These are phyloP conservation scores for Asobara japonica DNA, from an alignment of 1,140 invertebrate genomes.

Conservation along the genomic window DNA sequence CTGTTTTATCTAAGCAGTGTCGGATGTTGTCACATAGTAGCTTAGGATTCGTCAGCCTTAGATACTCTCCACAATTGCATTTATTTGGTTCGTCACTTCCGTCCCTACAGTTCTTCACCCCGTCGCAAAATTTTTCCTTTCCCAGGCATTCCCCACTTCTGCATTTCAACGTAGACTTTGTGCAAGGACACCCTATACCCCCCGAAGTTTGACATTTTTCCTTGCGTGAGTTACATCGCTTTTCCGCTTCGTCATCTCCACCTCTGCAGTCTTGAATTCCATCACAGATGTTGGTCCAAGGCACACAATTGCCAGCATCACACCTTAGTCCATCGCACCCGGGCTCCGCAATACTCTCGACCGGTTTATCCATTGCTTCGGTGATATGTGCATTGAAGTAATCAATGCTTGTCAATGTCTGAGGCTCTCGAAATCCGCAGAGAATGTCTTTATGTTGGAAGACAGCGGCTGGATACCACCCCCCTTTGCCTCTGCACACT, in stretches of 20 bases:
- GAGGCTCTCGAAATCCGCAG: slow-evolving; percentile 64
- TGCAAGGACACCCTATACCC: slow-evolving; percentile 58
- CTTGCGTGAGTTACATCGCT: slow-evolving; percentile 62
- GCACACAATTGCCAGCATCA: slow-evolving; percentile 75
- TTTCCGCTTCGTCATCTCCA: slow-evolving; percentile 70
- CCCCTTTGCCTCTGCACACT: slow-evolving; percentile 68
- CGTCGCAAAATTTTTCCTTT: slow-evolving; percentile 76
- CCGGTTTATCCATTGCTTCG: slow-evolving; percentile 48
- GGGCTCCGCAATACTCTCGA: slow-evolving; percentile 33
- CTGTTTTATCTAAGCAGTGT: slow-evolving; percentile 82
- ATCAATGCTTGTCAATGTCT: slow-evolving; percentile 65
- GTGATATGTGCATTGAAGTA: slow-evolving; percentile 64
- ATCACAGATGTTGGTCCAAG: slow-evolving; percentile 74
- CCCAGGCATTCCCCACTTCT: slow-evolving; percentile 73
- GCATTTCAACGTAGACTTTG: slow-evolving; percentile 72
- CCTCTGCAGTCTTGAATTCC: slow-evolving; percentile 77
- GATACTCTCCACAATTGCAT: slow-evolving; percentile 75
- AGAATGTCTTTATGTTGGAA: slow-evolving; percentile 66
- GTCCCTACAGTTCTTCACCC: slow-evolving; percentile 75
- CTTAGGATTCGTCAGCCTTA: slow-evolving; percentile 72
- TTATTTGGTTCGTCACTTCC: slow-evolving; percentile 75
- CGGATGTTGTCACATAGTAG: slow-evolving; percentile 81
- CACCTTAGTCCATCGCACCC: slow-evolving; percentile 74
- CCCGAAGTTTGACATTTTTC: slow-evolving; percentile 49
- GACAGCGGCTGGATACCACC: slow-evolving; percentile 73